Evolutionary conservation across 2,113 vertebrate species (phyloP).

Genomic region (Spea multiplicata): DNA sequence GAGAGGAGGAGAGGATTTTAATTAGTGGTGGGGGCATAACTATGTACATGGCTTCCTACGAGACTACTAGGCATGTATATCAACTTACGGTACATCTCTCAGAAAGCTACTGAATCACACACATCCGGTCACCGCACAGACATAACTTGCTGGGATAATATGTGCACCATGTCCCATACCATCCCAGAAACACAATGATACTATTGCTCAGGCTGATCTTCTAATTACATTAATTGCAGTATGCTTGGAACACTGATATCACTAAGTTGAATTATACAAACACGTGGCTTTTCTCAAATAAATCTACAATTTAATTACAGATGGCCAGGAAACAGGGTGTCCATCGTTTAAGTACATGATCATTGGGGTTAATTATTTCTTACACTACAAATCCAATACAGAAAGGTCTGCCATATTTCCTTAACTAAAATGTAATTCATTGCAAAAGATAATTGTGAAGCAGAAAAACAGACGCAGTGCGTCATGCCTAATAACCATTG

Average conservation of each 20-base stretch:
- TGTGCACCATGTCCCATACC: neutral
- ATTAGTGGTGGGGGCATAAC: no score
- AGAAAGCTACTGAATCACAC: neutral
- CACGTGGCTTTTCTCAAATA: neutral
- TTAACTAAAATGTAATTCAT: constrained; percentile 11
- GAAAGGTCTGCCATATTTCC: constrained; percentile 26
- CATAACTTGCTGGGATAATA: neutral
- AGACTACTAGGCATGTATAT: no score
- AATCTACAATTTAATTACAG: constrained; percentile 27
- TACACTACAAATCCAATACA: neutral
- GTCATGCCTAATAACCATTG: constrained; percentile 17
- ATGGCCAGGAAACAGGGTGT: constrained; percentile 20
- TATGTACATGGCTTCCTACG: no score
- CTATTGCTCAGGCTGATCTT: neutral
- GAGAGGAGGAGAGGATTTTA: no score
- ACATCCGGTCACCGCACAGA: neutral
- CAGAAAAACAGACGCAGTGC: constrained; percentile 5
- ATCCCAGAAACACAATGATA: neutral
- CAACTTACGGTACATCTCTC: no score
- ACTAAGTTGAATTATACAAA: constrained; percentile 11
- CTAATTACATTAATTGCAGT: neutral
- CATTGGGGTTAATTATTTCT: constrained; percentile 10
- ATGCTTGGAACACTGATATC: constrained; percentile 4
- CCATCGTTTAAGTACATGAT: constrained; percentile 13
- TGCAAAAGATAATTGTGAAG: neutral